phyloP scores from a whole-genome alignment of 2,797 vertebrate genomes.

The Gymnocypris eckloni region DNA sequence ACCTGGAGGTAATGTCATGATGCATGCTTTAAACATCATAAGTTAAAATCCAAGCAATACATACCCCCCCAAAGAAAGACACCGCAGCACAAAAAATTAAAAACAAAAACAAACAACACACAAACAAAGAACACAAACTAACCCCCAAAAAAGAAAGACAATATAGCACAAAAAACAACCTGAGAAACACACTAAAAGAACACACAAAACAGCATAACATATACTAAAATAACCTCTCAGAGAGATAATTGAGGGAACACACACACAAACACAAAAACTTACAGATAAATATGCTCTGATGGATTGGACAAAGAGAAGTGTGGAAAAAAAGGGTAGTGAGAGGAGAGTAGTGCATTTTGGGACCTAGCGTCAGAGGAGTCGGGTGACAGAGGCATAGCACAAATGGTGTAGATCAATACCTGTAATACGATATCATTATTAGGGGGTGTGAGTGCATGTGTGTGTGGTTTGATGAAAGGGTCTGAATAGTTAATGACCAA shows the following conservation, averaged over 20 bases:
- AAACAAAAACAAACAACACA: background rate
- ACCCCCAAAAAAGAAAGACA: background rate
- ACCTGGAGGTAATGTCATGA: background rate
- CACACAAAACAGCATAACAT: background rate
- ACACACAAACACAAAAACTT: background rate
- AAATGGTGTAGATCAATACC: slow-evolving; percentile 61
- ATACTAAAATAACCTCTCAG: background rate
- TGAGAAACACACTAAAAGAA: background rate
- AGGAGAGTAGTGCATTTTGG: slow-evolving; percentile 40
- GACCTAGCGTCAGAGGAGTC: slow-evolving; percentile 43
- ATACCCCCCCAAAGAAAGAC: background rate
- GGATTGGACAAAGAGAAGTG: background rate
- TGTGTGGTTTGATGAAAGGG: slow-evolving; percentile 47
- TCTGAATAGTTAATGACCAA: slow-evolving; percentile 53
- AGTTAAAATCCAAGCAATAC: background rate
- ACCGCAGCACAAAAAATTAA: background rate
- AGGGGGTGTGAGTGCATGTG: slow-evolving; percentile 22
- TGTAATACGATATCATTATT: slow-evolving; percentile 65
- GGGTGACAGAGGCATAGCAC: slow-evolving; percentile 45
- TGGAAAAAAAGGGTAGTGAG: background rate
- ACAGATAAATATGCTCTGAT: background rate
- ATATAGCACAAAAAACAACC: background rate
- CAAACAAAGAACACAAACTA: background rate
- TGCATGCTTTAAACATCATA: background rate
- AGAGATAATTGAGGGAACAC: background rate